Evolutionary conservation across 30 jellyfish, hydroid and myxozoan species (phyloP).

Genomic region (Hydractinia symbiolongicarpus): DNA sequence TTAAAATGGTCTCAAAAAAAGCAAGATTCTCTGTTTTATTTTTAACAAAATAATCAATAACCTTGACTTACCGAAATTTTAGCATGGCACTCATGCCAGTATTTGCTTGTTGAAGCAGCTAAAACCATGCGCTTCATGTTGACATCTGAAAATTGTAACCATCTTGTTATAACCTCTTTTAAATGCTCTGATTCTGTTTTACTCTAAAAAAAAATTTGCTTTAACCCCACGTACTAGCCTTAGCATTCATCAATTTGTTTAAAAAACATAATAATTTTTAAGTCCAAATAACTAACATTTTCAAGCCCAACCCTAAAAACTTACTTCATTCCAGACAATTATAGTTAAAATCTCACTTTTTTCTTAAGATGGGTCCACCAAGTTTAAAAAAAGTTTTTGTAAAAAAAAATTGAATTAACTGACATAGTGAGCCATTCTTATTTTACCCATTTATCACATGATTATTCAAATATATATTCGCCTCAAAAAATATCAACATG

Average conservation of each 20-base stretch:
- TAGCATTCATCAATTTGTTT: no score
- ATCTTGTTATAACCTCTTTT: constrained; percentile 51
- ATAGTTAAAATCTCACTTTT: no score
- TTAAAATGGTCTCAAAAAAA: no score
- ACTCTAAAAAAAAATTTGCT: background rate
- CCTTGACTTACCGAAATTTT: constrained; percentile 47
- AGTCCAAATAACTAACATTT: no score
- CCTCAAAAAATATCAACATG: background rate
- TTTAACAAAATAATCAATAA: no score
- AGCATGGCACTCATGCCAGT: constrained; percentile 85
- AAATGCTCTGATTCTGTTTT: constrained; percentile 42
- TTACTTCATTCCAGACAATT: no score
- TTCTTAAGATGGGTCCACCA: no score
- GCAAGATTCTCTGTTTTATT: no score
- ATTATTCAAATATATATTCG: background rate
- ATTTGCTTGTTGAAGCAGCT: constrained; percentile 62
- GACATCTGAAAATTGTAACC: constrained; percentile 55
- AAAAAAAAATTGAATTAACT: background rate
- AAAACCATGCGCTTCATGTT: constrained; percentile 40
- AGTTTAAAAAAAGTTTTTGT: no score
- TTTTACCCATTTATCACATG: no score
- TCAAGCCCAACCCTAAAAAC: no score
- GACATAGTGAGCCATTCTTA: background rate
- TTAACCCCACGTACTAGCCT: background rate
- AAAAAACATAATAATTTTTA: no score